These are phyloP conservation scores for Archocentrus centrarchus DNA, from an alignment of 2,113 vertebrate genomes.

Conservation along the genomic window DNA sequence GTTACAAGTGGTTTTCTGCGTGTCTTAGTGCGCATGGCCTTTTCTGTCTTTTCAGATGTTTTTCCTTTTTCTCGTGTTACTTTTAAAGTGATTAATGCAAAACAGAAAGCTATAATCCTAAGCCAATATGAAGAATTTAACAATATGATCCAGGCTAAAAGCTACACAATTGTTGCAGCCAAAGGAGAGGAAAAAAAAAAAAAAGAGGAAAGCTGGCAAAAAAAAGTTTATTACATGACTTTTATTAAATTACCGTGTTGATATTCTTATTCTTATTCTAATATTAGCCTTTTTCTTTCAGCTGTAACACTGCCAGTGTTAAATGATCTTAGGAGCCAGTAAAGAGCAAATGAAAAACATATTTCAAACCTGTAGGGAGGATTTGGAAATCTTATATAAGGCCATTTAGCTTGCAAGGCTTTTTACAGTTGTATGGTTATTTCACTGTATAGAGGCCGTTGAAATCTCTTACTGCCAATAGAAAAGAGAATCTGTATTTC, in stretches of 20 bases:
- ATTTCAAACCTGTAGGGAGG: slow-evolving; percentile 2
- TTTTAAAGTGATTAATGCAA: background rate
- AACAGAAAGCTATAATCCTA: slow-evolving; percentile 7
- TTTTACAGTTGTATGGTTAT: background rate
- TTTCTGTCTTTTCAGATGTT: background rate
- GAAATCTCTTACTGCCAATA: background rate
- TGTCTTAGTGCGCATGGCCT: background rate
- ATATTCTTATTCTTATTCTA: slow-evolving; percentile 7
- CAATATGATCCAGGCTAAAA: slow-evolving; percentile 14
- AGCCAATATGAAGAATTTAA: slow-evolving; percentile 7
- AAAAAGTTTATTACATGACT: background rate
- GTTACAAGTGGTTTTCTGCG: background rate
- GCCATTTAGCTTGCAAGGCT: background rate
- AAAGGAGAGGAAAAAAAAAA: background rate
- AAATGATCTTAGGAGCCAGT: background rate
- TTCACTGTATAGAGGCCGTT: background rate
- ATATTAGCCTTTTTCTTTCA: background rate
- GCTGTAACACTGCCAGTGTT: background rate
- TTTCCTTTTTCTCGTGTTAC: background rate
- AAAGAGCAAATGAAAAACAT: background rate
- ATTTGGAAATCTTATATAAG: background rate
- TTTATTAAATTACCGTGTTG: slow-evolving; percentile 1
- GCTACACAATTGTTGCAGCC: slow-evolving; percentile 4
- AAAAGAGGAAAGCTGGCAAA: background rate
- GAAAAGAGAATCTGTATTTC: background rate